Evolutionary conservation across 2,888 invertebrate genomes (phyloP).

Genomic region (Temnothorax rugatulus): DNA sequence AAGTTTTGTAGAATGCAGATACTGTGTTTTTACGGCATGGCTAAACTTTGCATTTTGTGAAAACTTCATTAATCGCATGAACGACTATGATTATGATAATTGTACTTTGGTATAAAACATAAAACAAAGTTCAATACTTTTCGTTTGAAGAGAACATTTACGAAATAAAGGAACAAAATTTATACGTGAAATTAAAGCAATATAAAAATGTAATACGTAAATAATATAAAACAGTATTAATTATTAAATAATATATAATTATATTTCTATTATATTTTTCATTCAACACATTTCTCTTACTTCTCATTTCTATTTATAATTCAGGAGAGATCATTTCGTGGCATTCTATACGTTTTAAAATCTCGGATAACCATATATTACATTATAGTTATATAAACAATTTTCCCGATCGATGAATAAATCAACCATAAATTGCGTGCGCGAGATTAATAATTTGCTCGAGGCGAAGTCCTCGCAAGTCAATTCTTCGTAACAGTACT

Average conservation of each 20-base stretch:
- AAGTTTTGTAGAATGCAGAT: slow-evolving; percentile 4
- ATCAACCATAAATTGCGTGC: slow-evolving; percentile 2
- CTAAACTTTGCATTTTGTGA: slow-evolving; percentile 9
- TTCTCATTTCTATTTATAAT: neutral
- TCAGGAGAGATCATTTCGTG: neutral
- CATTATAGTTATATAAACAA: slow-evolving; percentile 4
- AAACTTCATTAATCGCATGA: slow-evolving; percentile 9
- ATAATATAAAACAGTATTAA: neutral
- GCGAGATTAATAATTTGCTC: slow-evolving; percentile 7
- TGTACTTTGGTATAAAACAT: neutral
- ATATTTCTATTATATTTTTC: neutral
- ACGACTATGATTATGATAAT: slow-evolving; percentile 25
- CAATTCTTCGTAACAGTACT: neutral
- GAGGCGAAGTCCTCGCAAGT: neutral
- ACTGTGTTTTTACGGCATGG: slow-evolving; percentile 26
- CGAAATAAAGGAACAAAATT: neutral
- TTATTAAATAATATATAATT: slow-evolving; percentile 16
- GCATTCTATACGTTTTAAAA: neutral
- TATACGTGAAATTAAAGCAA: neutral
- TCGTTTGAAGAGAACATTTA: neutral
- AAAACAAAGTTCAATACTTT: neutral
- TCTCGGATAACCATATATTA: neutral
- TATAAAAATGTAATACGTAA: neutral
- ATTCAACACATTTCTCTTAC: neutral
- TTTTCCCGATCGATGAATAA: slow-evolving; percentile 4